phyloP scores from a whole-genome alignment of 2,797 vertebrate species.

The Parauchenoglanis ngamensis region DNA sequence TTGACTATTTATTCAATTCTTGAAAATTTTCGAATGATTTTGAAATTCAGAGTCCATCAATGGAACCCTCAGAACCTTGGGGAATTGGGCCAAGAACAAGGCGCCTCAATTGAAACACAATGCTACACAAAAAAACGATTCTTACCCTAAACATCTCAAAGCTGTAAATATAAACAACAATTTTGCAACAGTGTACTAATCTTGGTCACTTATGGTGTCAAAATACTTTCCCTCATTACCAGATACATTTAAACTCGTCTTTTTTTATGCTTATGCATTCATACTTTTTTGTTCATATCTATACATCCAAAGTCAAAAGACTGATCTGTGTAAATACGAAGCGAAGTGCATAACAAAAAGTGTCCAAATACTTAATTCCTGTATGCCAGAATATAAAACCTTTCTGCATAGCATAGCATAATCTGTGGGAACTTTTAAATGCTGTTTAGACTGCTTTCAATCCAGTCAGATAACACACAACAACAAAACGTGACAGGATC shows the following conservation, averaged over 20 bases:
- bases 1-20: no score
- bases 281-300: not conserved
- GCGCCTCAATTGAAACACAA: not conserved
- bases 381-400: not conserved
- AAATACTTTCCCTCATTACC: not conserved
- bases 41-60: not conserved
- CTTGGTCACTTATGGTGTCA: not conserved
- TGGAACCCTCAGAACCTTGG: not conserved
- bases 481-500: constrained; percentile 3
- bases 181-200: not conserved
- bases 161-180: not conserved
- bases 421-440: not conserved
- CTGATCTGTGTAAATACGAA: not conserved
- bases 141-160: not conserved
- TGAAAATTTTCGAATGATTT: not conserved
- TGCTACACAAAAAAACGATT: not conserved
- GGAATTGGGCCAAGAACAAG: not conserved
- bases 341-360: not conserved
- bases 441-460: not conserved
- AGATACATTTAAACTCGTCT: no score
- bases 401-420: not conserved
- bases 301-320: not conserved
- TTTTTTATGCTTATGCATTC: not conserved
- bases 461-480: not conserved
- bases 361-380: not conserved